phyloP scores from a whole-genome alignment of 2,113 vertebrate species.

The Blennius ocellaris region DNA sequence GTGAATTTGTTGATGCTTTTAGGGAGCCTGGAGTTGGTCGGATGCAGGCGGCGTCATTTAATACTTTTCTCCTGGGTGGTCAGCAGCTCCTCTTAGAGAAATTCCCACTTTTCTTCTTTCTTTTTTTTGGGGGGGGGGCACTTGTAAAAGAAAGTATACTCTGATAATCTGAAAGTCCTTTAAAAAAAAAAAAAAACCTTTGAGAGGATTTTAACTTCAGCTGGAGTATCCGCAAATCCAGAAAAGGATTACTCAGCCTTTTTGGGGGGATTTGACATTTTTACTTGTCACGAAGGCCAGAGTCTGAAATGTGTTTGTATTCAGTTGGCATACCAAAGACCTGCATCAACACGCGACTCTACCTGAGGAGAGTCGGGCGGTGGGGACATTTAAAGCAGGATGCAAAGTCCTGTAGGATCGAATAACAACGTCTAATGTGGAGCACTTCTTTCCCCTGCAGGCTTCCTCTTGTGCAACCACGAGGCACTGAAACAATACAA shows the following conservation, averaged over 20 bases:
- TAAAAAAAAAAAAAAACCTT: conserved; percentile 26
- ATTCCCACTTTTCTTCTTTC: conserved; percentile 24
- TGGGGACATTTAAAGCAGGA: neutral
- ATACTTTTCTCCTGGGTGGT: conserved; percentile 63
- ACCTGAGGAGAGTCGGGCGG: conserved; percentile 26
- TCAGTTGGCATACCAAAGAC: conserved; percentile 40
- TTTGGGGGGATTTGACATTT: conserved; percentile 52
- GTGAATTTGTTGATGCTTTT: conserved; percentile 39
- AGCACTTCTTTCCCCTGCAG: neutral
- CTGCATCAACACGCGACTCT: conserved; percentile 17
- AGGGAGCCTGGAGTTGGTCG: conserved; percentile 12
- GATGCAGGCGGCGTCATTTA: conserved; percentile 33
- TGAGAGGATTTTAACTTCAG: conserved; percentile 60
- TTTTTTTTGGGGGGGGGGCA: too few species aligned
- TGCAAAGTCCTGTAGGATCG: conserved; percentile 19
- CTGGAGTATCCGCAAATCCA: conserved; percentile 39
- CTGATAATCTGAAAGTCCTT: conserved; percentile 46
- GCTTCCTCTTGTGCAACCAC: neutral
- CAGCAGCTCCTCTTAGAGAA: conserved; percentile 28
- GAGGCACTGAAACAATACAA: too few species aligned
- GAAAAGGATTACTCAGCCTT: conserved; percentile 54
- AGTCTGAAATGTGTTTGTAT: conserved; percentile 40
- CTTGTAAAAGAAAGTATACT: conserved; percentile 34
- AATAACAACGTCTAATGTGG: neutral
- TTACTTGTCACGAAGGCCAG: conserved; percentile 25